phyloP scores from a whole-genome alignment of 2,888 invertebrate genomes.

The Scaptomyza caliginosa region DNA sequence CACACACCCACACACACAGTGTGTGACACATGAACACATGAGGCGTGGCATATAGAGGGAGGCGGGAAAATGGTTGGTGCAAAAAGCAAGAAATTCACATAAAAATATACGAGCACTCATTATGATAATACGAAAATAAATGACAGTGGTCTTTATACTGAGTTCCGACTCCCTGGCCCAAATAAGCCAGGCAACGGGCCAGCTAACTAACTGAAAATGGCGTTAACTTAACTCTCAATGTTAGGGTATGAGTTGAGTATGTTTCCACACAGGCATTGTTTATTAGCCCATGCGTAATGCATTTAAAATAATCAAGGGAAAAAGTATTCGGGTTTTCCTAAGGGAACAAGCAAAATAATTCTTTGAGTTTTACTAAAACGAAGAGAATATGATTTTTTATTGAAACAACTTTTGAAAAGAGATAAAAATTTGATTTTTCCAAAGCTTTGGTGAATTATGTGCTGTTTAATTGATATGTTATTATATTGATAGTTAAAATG shows the following conservation, averaged over 20 bases:
- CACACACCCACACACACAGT: slow-evolving; percentile 19
- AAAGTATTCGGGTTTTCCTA: too few species aligned
- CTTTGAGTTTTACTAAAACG: too few species aligned
- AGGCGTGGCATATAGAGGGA: slow-evolving; percentile 27
- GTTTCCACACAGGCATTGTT: background rate
- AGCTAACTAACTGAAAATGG: slow-evolving; percentile 3
- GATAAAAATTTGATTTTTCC: too few species aligned
- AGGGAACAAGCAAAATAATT: too few species aligned
- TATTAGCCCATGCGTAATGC: background rate
- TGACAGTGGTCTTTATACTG: slow-evolving; percentile 75
- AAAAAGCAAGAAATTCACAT: slow-evolving; percentile 76
- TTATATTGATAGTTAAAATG: too few species aligned
- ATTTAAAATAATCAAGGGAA: background rate
- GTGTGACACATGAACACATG: slow-evolving; percentile 51
- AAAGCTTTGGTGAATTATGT: too few species aligned
- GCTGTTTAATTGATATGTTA: too few species aligned
- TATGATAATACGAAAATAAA: slow-evolving; percentile 82
- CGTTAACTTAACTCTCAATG: slow-evolving; percentile 2
- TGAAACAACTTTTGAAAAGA: too few species aligned
- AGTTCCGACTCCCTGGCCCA: slow-evolving; percentile 26
- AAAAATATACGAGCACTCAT: slow-evolving; percentile 81
- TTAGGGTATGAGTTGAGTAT: background rate
- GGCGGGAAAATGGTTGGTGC: slow-evolving; percentile 30
- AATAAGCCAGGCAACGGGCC: slow-evolving; percentile 1
- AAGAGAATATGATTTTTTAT: too few species aligned